A percentile compares a stretch with the other conserved stretches of the same genome.
These are phyloP conservation scores for Marronus borbonicus DNA, from an alignment of 2,888 invertebrate species.

Conservation along the genomic window DNA sequence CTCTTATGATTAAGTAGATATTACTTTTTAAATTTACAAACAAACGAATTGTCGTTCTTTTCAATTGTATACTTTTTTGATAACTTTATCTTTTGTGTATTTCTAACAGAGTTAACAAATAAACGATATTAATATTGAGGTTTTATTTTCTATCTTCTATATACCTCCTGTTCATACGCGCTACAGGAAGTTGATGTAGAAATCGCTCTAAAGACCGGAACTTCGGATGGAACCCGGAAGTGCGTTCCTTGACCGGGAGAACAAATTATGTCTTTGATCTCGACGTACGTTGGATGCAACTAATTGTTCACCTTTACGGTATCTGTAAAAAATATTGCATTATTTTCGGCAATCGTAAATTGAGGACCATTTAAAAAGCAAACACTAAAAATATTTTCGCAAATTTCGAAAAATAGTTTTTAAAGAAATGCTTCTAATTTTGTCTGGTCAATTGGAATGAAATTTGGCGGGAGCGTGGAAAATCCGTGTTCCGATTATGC, in stretches of 20 bases:
- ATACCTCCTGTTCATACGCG: constrained; percentile 8
- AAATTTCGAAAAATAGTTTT: too few species aligned
- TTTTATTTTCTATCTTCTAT: constrained; percentile 39
- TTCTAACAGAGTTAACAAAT: constrained; percentile 45
- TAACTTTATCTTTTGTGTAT: neutral
- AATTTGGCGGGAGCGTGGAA: too few species aligned
- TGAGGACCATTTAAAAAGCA: too few species aligned
- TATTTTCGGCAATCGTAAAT: too few species aligned
- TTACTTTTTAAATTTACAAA: too few species aligned
- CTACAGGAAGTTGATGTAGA: constrained; percentile 53
- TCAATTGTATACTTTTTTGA: too few species aligned
- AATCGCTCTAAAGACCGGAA: constrained; percentile 51
- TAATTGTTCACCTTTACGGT: constrained; percentile 23
- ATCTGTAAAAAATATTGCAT: neutral
- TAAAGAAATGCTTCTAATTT: too few species aligned
- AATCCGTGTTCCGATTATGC: too few species aligned
- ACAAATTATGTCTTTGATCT: constrained; percentile 59
- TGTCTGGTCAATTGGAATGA: too few species aligned
- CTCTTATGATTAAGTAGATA: neutral
- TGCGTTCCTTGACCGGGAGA: constrained; percentile 58
- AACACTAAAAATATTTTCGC: too few species aligned
- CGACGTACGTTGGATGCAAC: constrained; percentile 11
- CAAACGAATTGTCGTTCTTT: too few species aligned
- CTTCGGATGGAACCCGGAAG: constrained; percentile 54
- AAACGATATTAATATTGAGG: constrained; percentile 46